Evolutionary conservation across 2,888 invertebrate species (phyloP).

Genomic region (Bedellia somnulentella): DNA sequence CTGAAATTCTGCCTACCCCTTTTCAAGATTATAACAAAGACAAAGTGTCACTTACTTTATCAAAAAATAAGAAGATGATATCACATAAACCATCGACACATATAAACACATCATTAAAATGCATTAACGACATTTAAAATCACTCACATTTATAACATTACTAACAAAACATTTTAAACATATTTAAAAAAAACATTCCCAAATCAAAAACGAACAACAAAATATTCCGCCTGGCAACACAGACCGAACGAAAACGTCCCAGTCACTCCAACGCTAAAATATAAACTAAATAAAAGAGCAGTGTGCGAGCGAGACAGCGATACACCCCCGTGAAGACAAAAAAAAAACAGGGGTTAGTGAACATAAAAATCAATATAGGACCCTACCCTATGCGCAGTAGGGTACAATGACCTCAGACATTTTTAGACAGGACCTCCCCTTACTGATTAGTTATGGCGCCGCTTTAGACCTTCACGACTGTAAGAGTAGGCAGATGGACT

Average conservation of each 20-base stretch:
- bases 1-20: too few relatives aligned
- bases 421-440: too few relatives aligned
- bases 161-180: neutral
- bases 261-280: neutral
- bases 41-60: too few relatives aligned
- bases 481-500: too few relatives aligned
- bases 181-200: neutral
- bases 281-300: too few relatives aligned
- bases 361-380: slow-evolving; percentile 35
- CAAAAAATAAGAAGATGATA: too few relatives aligned
- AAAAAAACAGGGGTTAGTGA: slow-evolving; percentile 23
- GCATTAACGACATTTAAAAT: too few relatives aligned
- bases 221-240: neutral
- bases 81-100: too few relatives aligned
- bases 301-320: slow-evolving; percentile 20
- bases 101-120: too few relatives aligned
- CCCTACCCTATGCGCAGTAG: slow-evolving; percentile 10
- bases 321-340: slow-evolving; percentile 17
- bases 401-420: slow-evolving; percentile 3
- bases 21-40: too few relatives aligned
- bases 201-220: neutral
- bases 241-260: neutral
- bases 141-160: neutral
- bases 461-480: too few relatives aligned
- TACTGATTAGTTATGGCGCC: too few relatives aligned